Evolutionary conservation across 2,113 vertebrate species (phyloP), one percentile per base, ranked within the genome.

Genomic region (Oreochromis niloticus): DNA sequence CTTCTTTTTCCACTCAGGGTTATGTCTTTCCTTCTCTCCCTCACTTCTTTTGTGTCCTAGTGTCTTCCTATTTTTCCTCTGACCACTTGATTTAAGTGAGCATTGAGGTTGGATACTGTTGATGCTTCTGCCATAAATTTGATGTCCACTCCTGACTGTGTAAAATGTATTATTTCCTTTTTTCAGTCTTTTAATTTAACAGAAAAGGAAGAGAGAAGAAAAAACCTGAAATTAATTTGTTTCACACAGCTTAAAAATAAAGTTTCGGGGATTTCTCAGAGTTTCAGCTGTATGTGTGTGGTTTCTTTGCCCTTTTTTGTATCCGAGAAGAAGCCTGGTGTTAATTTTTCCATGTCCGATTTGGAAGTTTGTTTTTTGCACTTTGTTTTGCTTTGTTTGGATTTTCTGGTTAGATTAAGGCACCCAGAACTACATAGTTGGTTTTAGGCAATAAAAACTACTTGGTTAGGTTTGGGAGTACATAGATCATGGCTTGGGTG

Each of bases 81-180:
- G 82, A 61, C 3, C 39, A 43, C 30, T 84, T 90, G 56, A 83
- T 87, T 78, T 32, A 78, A 78, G 54, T 83, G 50, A 22, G 73
- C 81, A 52, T 63, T 87, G 89, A 83, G 83, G 56, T 79, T 84
- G 39, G 88, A 87, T 83, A 83, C 86, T 81, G 75, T 83, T 91
- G 91, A 85, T 87, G 78, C 85, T 87, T 63, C 75, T 82, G 39
- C 78, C 39, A 54, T 52, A 52, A 27, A 8, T 36, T 30, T 41
- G 4, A 57, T 68, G 19, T 59, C 41, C 9, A 27, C 5, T 73
- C 68, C 39, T 1, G 39, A 43, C 24, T 68, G 73, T 36, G 48
- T 55, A 43, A 36, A 82, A 55, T 9, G n/a, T 24, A 57, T 48
- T 10, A 54, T 32, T 86, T 61, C 30, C 71, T 22, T n/a, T 14